Base-by-base conservation (phyloP, 1,140 invertebrate species). In the Lepidostoma basale region DNA sequence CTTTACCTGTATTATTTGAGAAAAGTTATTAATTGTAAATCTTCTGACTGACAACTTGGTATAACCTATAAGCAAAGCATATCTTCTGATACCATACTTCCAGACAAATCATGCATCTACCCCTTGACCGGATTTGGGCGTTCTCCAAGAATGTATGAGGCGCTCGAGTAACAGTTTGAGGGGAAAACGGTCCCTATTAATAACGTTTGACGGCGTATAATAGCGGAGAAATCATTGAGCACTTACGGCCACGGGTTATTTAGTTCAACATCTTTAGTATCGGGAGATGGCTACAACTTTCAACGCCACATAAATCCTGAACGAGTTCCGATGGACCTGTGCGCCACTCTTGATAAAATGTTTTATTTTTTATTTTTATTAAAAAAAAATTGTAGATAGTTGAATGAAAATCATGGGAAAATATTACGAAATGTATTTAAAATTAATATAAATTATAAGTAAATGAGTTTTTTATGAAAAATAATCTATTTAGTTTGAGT, bases 271-370 rank as follows among this genome's bases (percentile, higher is more conserved):
- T 63, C 62, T 63, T 63, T 63, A 42, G 56, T 60, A 60, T 60
- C 22, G 45, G 58, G 25, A 63, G 62, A 44, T 49, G 26, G 59
- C 52, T 47, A 63, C 62, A 63, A 63, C 62, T 63, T 63, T 63
- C 62, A 63, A 63, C 62, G 62, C 45, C 42, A 63, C 62, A 63
- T 63, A 63, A 63, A 63, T 63, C 52, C 62, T 52, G 3, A 23
- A 63, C 25, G 5, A 45, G 62, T n/a, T 49, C 25, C 9, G 25
- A 12, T 3, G 14, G 62, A 63, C 42, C 16, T 30, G 3, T 63
- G 62, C 62, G 44, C 20, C 26, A 45, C 33, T 4, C 5, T 8
- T 8, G 3, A 4, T 5, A 5, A 42, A 42, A 42, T 5, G 12
- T 8, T 36, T 36, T 36, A 36, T 36, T n/a, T 8, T 36, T 36